Evolutionary conservation across 2,113 vertebrate genomes (phyloP).

Genomic region (Todiramphus saurophagus): DNA sequence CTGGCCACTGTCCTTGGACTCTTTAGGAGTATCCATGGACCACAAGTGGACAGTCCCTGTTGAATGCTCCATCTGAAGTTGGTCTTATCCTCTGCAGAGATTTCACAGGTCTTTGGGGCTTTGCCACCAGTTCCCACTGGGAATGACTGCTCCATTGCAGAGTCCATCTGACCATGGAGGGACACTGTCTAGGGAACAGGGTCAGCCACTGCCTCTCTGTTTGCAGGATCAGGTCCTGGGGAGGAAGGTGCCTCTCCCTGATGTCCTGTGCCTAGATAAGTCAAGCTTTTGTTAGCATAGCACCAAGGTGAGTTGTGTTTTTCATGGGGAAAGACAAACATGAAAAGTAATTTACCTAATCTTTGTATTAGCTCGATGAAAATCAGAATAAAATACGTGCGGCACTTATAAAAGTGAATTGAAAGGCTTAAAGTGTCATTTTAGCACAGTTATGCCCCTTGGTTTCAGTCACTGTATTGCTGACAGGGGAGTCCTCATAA

Average conservation of each 20-base stretch:
- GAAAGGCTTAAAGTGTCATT: background rate
- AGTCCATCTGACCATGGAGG: background rate
- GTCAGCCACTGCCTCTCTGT: background rate
- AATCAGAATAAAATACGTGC: background rate
- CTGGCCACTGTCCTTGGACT: fast-evolving
- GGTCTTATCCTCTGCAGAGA: background rate
- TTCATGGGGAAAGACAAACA: background rate
- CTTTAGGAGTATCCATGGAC: background rate
- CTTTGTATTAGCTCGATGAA: background rate
- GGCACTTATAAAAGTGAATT: background rate
- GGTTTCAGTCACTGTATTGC: conserved; percentile 9
- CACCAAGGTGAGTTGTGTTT: background rate
- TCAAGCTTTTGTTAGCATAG: background rate
- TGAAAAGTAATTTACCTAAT: background rate
- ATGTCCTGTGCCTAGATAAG: background rate
- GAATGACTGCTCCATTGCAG: fast-evolving
- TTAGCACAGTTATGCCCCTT: background rate
- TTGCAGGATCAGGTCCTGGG: background rate
- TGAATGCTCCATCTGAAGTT: background rate
- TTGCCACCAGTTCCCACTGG: background rate
- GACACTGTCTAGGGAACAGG: background rate
- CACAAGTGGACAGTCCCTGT: background rate
- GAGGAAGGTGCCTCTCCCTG: background rate
- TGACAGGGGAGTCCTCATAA: background rate
- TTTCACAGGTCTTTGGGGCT: background rate